These are phyloP conservation scores for Sarcophaga carnaria DNA, from an alignment of 2,888 invertebrate species.

Conservation along the genomic window DNA sequence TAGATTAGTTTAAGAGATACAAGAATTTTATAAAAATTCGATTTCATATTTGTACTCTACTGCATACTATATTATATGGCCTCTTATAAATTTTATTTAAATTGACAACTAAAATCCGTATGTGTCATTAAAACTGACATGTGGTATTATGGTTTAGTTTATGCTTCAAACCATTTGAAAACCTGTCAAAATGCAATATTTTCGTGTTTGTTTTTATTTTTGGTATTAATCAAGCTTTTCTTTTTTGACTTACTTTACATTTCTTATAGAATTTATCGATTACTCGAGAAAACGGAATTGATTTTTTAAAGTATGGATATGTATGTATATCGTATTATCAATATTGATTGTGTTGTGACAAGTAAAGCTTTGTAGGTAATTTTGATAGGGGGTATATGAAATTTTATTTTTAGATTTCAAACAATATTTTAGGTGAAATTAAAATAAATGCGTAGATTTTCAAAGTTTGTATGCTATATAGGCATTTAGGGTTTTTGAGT, in stretches of 20 bases:
- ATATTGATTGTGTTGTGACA: constrained; percentile 52
- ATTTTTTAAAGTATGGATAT: not conserved
- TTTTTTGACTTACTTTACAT: not conserved
- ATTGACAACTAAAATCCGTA: constrained; percentile 80
- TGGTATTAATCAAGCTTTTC: constrained; percentile 62
- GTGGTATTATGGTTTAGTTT: constrained; percentile 75
- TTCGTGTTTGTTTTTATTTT: not conserved
- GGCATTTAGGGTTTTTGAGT: too few relatives aligned
- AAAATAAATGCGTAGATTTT: not conserved
- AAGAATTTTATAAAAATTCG: not conserved
- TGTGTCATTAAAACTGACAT: constrained; percentile 77
- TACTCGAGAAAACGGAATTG: not conserved
- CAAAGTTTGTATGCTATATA: not conserved
- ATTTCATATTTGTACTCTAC: constrained; percentile 18
- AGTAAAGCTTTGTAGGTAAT: constrained; percentile 37
- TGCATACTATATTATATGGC: constrained; percentile 61
- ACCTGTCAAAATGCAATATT: constrained; percentile 70
- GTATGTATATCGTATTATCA: constrained; percentile 34
- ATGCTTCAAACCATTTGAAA: constrained; percentile 60
- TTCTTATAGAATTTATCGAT: not conserved
- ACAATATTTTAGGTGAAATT: not conserved
- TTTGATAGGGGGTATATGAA: not conserved
- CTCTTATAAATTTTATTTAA: constrained; percentile 77
- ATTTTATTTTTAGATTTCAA: not conserved
- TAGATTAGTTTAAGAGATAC: not conserved